phyloP scores from a whole-genome alignment of 2,888 invertebrate genomes.

The Drosophila borborema region DNA sequence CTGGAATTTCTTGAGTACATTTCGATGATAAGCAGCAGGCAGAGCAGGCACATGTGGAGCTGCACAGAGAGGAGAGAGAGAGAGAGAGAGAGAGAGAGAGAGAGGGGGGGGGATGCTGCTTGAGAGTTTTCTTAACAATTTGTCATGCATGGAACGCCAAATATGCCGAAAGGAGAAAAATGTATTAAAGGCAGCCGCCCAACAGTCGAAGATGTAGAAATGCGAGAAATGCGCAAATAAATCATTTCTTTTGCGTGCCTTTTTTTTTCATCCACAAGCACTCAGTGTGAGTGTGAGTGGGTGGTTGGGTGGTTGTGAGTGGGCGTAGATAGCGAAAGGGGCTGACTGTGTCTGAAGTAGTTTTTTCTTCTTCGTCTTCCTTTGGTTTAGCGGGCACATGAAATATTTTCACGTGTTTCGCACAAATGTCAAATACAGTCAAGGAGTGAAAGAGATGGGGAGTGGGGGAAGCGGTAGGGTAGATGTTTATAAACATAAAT shows the following conservation, averaged over 20 bases:
- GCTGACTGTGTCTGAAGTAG: slow-evolving; percentile 65
- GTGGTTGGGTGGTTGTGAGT: slow-evolving; percentile 8
- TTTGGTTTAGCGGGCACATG: slow-evolving; percentile 65
- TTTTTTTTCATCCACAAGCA: slow-evolving; percentile 47
- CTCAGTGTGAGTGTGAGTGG: slow-evolving; percentile 6
- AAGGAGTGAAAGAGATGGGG: background rate
- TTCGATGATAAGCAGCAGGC: slow-evolving; percentile 75
- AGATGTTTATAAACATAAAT: slow-evolving; percentile 63
- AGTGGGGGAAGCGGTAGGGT: slow-evolving; percentile 9
- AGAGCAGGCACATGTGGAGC: slow-evolving; percentile 11
- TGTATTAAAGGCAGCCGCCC: slow-evolving; percentile 76
- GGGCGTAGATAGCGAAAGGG: slow-evolving; percentile 45
- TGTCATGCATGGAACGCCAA: slow-evolving; percentile 81
- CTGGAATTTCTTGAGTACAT: slow-evolving; percentile 77
- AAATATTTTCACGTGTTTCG: slow-evolving; percentile 83
- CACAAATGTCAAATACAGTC: slow-evolving; percentile 80
- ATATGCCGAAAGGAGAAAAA: slow-evolving; percentile 79
- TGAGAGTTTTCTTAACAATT: slow-evolving; percentile 77
- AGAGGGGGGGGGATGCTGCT: slow-evolving; percentile 26
- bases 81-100: background rate
- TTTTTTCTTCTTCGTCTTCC: slow-evolving; percentile 35
- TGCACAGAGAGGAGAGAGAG: no score
- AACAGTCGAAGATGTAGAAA: slow-evolving; percentile 64
- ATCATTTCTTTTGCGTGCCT: slow-evolving; percentile 81
- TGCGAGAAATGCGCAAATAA: slow-evolving; percentile 82